A percentile compares a stretch with the other conserved stretches of the same genome.
These are phyloP conservation scores for Turnix velox DNA, from an alignment of 2,113 vertebrate species.

Conservation along the genomic window DNA sequence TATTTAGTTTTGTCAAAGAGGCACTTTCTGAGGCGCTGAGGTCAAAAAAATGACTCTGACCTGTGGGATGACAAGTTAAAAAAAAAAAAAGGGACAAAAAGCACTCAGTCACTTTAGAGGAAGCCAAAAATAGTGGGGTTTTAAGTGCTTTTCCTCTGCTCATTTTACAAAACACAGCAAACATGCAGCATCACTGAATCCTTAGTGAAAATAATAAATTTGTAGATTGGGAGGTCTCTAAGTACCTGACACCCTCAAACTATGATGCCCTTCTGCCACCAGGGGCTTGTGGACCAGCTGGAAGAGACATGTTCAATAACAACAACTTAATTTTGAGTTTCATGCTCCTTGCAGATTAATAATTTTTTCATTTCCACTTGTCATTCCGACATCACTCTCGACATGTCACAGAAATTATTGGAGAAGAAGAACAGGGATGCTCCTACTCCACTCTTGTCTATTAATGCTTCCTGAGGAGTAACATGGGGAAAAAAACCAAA, in stretches of 20 bases:
- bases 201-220: not conserved
- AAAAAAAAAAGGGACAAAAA: constrained; percentile 11
- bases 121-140: not conserved
- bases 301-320: not conserved
- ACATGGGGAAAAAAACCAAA: not conserved
- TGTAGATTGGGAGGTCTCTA: not conserved
- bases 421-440: not conserved
- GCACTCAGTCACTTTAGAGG: not conserved
- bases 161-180: not conserved
- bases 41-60: not conserved
- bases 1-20: not conserved
- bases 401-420: not conserved
- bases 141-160: not conserved
- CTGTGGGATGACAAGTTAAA: not conserved
- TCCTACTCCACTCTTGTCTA: not conserved
- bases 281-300: not conserved
- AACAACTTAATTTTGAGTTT: constrained; percentile 3
- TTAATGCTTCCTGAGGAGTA: constrained; percentile 31
- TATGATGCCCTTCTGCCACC: not conserved
- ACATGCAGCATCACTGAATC: not conserved
- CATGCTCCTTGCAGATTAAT: not conserved
- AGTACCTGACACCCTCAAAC: not conserved
- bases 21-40: not conserved
- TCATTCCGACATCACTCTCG: constrained; percentile 6
- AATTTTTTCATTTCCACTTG: constrained; percentile 17